phyloP scores from a whole-genome alignment of 2,797 vertebrate species.

The Dallia pectoralis region DNA sequence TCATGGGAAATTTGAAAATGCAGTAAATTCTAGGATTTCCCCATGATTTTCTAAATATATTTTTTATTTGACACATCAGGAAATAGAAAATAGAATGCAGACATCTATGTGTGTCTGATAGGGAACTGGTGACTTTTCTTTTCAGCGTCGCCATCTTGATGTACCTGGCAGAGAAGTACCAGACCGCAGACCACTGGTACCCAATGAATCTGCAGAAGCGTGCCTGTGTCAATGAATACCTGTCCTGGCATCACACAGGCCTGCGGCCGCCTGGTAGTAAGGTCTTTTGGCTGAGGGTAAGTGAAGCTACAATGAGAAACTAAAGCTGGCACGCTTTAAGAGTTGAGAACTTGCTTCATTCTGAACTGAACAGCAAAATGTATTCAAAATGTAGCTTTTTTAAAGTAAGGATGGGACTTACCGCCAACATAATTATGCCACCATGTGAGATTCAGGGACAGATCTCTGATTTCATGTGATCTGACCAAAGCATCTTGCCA shows the following conservation, averaged over 20 bases:
- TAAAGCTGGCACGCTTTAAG: not conserved
- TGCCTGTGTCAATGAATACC: conserved; percentile 79
- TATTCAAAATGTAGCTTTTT: not conserved
- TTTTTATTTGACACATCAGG: no score
- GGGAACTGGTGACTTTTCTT: not conserved
- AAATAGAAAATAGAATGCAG: no score
- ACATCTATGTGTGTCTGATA: no score
- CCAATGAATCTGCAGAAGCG: conserved; percentile 77
- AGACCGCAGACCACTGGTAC: conserved; percentile 84
- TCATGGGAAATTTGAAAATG: no score
- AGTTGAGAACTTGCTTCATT: not conserved
- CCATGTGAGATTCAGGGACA: no score
- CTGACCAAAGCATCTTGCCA: no score
- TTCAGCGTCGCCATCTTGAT: conserved; percentile 80
- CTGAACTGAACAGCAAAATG: not conserved
- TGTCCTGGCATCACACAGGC: conserved; percentile 81
- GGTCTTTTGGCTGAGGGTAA: conserved; percentile 75
- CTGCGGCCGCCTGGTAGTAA: conserved; percentile 66
- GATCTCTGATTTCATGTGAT: no score
- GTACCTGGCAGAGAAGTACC: conserved; percentile 80
- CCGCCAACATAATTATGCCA: no score
- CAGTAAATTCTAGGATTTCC: no score
- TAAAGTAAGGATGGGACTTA: no score
- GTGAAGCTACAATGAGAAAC: not conserved
- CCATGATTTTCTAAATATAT: no score